Percentiles rank a stretch among this genome's conserved stretches.
These are phyloP conservation scores for Monopis laevigella DNA, from an alignment of 2,888 invertebrate species.

Conservation along the genomic window DNA sequence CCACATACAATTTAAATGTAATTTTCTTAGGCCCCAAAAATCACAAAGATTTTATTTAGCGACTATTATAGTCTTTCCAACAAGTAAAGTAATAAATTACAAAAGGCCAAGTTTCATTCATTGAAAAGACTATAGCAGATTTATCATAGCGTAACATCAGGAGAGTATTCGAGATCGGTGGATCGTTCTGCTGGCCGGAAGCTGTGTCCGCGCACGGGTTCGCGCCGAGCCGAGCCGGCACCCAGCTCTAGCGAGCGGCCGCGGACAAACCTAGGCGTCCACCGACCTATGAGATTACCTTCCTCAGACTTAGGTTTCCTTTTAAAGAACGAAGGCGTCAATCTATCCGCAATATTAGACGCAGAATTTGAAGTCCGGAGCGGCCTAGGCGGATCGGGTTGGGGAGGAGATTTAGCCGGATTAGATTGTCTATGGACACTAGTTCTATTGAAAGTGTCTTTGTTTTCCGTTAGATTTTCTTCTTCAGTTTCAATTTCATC, in stretches of 20 bases:
- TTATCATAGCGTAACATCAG: too few species aligned
- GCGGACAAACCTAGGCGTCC: constrained; percentile 56
- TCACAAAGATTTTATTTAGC: too few species aligned
- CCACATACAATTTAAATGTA: too few species aligned
- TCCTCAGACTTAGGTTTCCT: constrained; percentile 51
- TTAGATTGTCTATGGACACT: constrained; percentile 57
- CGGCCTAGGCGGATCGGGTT: constrained; percentile 33
- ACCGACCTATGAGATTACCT: constrained; percentile 49
- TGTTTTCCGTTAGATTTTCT: constrained; percentile 27
- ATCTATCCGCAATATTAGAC: constrained; percentile 53
- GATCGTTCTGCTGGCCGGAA: constrained; percentile 46
- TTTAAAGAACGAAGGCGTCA: constrained; percentile 58
- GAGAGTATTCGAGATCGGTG: too few species aligned
- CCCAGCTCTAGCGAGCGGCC: constrained; percentile 53
- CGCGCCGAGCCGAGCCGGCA: constrained; percentile 24
- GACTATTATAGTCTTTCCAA: too few species aligned
- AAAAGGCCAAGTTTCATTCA: too few species aligned
- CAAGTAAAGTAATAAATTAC: too few species aligned
- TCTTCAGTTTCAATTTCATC: constrained; percentile 30
- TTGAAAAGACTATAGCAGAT: too few species aligned
- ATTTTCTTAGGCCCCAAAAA: too few species aligned
- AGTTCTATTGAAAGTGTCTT: constrained; percentile 44
- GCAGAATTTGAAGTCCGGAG: constrained; percentile 55
- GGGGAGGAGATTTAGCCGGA: constrained; percentile 45
- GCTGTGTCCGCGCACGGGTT: constrained; percentile 19